phyloP scores from a whole-genome alignment of 2,888 invertebrate genomes.

The Lasioglossum zephyrum region DNA sequence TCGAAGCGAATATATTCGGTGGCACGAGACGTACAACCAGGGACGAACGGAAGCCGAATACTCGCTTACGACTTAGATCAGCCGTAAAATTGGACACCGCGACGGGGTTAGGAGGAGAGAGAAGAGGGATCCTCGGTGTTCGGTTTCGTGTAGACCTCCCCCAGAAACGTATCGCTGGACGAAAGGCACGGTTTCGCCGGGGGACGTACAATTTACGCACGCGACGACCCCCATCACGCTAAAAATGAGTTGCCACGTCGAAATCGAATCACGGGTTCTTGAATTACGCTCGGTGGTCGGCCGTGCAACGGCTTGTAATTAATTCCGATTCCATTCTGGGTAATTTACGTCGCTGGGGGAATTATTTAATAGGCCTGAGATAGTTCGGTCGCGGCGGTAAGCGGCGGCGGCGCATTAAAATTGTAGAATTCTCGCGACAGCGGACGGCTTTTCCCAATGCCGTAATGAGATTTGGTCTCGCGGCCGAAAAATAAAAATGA shows the following conservation, averaged over 20 bases:
- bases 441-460: background rate
- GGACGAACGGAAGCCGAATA: conserved; percentile 38
- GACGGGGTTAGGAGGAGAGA: background rate
- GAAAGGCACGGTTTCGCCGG: conserved; percentile 7
- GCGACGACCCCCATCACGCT: conserved; percentile 30
- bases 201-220: conserved; percentile 45
- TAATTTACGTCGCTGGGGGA: background rate
- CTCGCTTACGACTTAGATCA: conserved; percentile 68
- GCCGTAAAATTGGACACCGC: conserved; percentile 74
- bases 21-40: conserved; percentile 20
- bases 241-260: conserved; percentile 40
- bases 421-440: background rate
- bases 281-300: background rate
- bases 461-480: background rate
- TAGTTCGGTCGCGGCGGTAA: background rate
- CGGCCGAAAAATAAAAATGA: background rate
- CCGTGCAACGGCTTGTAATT: background rate
- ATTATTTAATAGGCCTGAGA: background rate
- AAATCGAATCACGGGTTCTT: conserved; percentile 23
- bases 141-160: conserved; percentile 40
- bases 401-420: background rate
- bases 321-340: conserved; percentile 3
- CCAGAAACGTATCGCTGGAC: conserved; percentile 43
- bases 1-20: conserved; percentile 24
- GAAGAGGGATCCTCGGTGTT: conserved; percentile 65